Percentiles rank a stretch among this genome's conserved stretches.
These are phyloP conservation scores for Montipora sp. DNA, from an alignment of 64 coral and sea anemone genomes.

Conservation along the genomic window DNA sequence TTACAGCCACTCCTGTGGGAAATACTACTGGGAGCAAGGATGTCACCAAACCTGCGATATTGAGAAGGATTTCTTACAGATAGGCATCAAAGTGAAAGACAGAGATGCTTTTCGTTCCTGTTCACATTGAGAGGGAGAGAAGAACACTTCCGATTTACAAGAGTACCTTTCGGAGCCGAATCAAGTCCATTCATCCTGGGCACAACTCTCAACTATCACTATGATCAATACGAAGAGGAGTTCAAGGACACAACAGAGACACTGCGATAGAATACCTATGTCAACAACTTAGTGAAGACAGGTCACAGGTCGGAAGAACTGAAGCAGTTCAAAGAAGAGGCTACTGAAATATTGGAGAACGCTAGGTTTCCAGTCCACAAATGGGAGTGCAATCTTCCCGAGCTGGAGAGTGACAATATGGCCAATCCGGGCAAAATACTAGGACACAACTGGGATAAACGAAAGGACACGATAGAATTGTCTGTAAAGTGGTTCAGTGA, in stretches of 20 bases:
- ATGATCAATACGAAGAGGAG: not conserved
- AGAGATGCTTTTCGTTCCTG: not conserved
- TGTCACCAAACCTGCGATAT: conserved; percentile 3
- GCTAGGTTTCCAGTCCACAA: conserved; percentile 31
- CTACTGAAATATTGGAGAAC: not conserved
- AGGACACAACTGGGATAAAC: conserved; percentile 20
- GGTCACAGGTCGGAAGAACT: too few relatives aligned
- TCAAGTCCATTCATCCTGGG: conserved; percentile 9
- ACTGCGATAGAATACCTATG: too few relatives aligned
- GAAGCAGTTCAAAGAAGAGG: too few relatives aligned
- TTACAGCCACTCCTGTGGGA: conserved; percentile 28
- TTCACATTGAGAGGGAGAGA: not conserved
- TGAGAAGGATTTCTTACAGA: conserved; percentile 17
- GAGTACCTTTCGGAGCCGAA: not conserved
- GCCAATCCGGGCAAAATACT: conserved; percentile 23
- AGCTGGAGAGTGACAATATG: not conserved
- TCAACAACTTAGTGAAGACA: too few relatives aligned
- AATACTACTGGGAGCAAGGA: not conserved
- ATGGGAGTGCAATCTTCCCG: not conserved
- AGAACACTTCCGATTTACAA: not conserved
- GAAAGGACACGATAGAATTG: conserved; percentile 28
- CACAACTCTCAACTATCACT: not conserved
- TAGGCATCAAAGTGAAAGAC: conserved; percentile 6
- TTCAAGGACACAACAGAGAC: not conserved
- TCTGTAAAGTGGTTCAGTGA: not conserved